Base-by-base conservation (phyloP, 2,888 invertebrate genomes). In the Eilema sororculum region DNA sequence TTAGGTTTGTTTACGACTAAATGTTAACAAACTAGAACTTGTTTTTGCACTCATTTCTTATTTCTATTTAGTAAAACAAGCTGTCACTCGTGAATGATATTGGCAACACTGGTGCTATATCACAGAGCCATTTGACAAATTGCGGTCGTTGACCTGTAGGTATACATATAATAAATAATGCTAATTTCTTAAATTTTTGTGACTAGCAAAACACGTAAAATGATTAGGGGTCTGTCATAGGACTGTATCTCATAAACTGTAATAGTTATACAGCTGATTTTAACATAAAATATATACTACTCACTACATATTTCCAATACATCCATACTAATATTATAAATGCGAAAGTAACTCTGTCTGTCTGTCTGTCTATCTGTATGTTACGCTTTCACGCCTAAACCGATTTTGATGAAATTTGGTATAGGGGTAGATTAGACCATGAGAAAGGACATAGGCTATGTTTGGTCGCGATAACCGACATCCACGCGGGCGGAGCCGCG, bases 131-230 rank as follows among this genome's bases (percentile, higher is more conserved):
- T 9, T 52, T 52, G 25, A 58, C 25, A 58, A 58, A 24, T 8
- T 58, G 25, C 25, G 60, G 30, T n/a, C n/a, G 28, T 30, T 60
- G 30, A 60, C 60, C 60, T 60, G n/a, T n/a, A n/a, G n/a, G n/a
- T 30, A 9, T 30, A 25, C 5, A 1, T 24, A 28, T 4, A 6
- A 58, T 25, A 28, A 58, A 58, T 13, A 24, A 52, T 46, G 46
- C 6, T 30, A 28, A 60, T 30, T 33, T 33, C n/a, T 60, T n/a
- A 30, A 30, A n/a, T 24, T 24, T 24, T 24, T 57, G 57, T 58
- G 13, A 24, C 24, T 16, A 59, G 30, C 20, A 60, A 33, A 30
- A 60, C 30, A 20, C n/a, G 28, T 20, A 20, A 46, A n/a, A 2
- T 52, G 0, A 20, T 52, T n/a, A n/a, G 52, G 52, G 9, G 20